These are phyloP conservation scores for Parthenolecanium corni DNA, from an alignment of 2,888 invertebrate species.

Conservation along the genomic window DNA sequence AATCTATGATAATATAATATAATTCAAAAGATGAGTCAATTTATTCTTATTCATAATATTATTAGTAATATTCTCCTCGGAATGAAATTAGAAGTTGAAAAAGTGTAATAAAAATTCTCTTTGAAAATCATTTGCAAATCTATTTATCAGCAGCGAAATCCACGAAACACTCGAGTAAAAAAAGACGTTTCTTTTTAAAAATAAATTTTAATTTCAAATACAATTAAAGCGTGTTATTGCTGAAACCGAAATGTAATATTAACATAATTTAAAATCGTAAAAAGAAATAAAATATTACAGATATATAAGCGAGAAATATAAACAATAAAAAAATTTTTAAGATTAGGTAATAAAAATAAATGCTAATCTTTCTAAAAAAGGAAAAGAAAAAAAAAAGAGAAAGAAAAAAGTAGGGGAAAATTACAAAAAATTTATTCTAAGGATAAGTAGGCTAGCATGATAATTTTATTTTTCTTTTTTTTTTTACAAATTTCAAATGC, in stretches of 20 bases:
- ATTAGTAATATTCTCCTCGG: no score
- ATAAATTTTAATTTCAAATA: conserved; percentile 23
- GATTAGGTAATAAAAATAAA: conserved; percentile 20
- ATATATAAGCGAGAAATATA: conserved; percentile 22
- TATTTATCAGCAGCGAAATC: no score
- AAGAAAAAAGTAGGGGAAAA: not conserved
- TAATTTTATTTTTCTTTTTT: conserved; percentile 5
- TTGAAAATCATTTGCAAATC: no score
- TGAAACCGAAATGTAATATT: conserved; percentile 24
- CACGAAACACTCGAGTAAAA: no score
- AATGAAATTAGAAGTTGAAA: no score
- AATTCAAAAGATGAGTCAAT: no score
- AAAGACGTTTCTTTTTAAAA: conserved; percentile 25
- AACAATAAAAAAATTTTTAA: conserved; percentile 24
- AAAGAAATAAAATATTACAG: conserved; percentile 25
- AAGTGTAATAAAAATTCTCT: no score
- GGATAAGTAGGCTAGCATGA: conserved; percentile 9
- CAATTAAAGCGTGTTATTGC: conserved; percentile 28
- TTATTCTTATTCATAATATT: no score
- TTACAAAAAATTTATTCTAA: conserved; percentile 11
- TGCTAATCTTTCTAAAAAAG: conserved; percentile 23
- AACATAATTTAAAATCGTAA: conserved; percentile 17
- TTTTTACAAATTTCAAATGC: conserved; percentile 14
- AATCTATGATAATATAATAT: no score
- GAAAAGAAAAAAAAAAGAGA: conserved; percentile 9